phyloP scores from a whole-genome alignment of 2,113 vertebrate genomes.

The Bufo bufo region DNA sequence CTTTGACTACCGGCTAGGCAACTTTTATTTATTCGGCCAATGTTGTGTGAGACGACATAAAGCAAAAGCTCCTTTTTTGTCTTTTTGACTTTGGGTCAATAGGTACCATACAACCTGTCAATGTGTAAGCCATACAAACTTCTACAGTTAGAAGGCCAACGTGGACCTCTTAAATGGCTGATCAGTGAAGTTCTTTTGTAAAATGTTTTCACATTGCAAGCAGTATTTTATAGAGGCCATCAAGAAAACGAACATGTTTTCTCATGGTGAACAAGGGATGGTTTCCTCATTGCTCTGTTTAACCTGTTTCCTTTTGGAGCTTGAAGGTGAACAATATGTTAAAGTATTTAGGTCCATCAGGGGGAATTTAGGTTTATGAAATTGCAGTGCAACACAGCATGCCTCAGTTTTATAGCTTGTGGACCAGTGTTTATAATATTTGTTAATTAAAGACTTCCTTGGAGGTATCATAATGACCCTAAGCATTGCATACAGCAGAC shows the following conservation, averaged over 20 bases:
- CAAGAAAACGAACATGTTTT: neutral
- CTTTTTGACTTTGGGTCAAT: neutral
- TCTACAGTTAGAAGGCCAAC: neutral
- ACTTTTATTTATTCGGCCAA: no score
- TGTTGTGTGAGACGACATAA: no score
- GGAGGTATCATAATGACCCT: neutral
- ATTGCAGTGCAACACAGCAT: neutral
- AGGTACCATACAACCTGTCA: neutral
- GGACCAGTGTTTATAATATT: neutral
- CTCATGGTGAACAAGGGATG: neutral
- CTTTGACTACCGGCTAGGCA: no score
- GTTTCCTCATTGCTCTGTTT: neutral
- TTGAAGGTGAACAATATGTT: neutral
- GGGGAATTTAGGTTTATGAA: neutral
- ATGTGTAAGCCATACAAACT: neutral
- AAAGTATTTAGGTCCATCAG: neutral
- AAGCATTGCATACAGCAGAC: no score
- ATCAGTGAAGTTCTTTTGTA: neutral
- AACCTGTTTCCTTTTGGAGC: neutral
- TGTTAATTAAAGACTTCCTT: neutral
- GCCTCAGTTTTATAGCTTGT: neutral
- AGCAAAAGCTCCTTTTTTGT: no score
- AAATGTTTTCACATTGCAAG: neutral
- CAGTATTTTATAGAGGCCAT: conserved; percentile 3
- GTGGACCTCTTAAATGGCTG: neutral